Conservation (phyloP, 2,888 invertebrate genomes). For the Eristalis tenax region DNA sequence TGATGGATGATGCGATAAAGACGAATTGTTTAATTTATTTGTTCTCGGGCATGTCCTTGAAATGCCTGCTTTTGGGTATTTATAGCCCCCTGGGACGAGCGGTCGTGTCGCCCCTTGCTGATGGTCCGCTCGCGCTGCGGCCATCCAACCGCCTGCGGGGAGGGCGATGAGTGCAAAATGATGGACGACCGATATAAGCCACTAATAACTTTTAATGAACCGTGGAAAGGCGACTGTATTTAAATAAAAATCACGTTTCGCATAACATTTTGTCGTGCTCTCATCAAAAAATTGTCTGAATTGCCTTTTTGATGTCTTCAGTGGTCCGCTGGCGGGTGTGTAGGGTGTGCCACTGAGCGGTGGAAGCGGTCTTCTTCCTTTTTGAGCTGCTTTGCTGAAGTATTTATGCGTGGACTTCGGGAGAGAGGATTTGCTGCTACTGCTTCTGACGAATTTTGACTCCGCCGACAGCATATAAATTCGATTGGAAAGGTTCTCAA, state of each 20-base stretch:
- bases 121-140: not conserved
- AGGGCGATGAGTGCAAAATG: slow-evolving; percentile 27
- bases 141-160: no score
- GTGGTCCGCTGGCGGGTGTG: not conserved
- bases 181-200: slow-evolving; percentile 50
- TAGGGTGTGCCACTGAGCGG: not conserved
- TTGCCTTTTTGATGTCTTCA: slow-evolving; percentile 31
- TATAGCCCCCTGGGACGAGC: not conserved
- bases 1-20: slow-evolving; percentile 38
- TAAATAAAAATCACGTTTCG: slow-evolving; percentile 63
- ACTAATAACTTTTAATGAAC: slow-evolving; percentile 51
- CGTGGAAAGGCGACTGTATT: slow-evolving; percentile 10
- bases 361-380: not conserved
- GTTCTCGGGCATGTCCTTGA: slow-evolving; percentile 34
- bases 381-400: not conserved
- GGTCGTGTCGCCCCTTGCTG: not conserved
- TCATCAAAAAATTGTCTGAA: not conserved
- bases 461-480: slow-evolving; percentile 43
- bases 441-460: not conserved
- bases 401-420: not conserved
- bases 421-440: not conserved
- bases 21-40: slow-evolving; percentile 59
- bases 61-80: slow-evolving; percentile 4
- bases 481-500: not conserved
- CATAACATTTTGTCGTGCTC: not conserved